Evolutionary conservation across 2,797 vertebrate genomes (phyloP).

Genomic region (Lagocephalus sceleratus): DNA sequence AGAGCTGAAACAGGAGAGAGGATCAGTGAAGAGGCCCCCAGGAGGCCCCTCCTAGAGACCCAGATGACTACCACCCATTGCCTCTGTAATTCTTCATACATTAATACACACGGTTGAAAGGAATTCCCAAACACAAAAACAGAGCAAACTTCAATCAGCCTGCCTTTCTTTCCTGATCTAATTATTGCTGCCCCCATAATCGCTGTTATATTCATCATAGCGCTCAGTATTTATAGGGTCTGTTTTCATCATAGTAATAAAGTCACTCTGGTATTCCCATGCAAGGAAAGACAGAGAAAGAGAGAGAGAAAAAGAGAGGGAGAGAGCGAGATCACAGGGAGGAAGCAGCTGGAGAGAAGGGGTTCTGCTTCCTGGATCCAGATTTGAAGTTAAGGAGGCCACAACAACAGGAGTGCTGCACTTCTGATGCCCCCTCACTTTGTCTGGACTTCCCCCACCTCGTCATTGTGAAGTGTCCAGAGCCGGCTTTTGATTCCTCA

Average conservation of each 20-base stretch:
- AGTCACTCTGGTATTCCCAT: slow-evolving; percentile 79
- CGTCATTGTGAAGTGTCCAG: slow-evolving; percentile 19
- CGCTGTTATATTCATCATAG: slow-evolving; percentile 84
- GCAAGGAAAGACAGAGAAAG: slow-evolving; percentile 43
- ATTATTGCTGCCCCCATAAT: slow-evolving; percentile 79
- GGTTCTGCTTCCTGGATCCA: slow-evolving; percentile 47
- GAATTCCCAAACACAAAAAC: slow-evolving; percentile 77
- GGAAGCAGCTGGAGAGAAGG: slow-evolving; percentile 39
- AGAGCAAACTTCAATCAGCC: slow-evolving; percentile 75
- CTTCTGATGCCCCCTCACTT: slow-evolving; percentile 77
- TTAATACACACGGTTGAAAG: slow-evolving; percentile 74
- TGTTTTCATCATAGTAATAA: slow-evolving; percentile 84
- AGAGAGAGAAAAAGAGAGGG: slow-evolving; percentile 22
- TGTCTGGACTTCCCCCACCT: slow-evolving; percentile 74
- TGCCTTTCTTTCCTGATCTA: slow-evolving; percentile 74
- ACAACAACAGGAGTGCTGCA: slow-evolving; percentile 47
- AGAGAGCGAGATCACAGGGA: slow-evolving; percentile 7
- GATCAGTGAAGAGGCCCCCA: slow-evolving; percentile 64
- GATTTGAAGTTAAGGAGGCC: slow-evolving; percentile 75
- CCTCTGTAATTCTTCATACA: slow-evolving; percentile 74
- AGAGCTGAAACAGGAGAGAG: slow-evolving; percentile 58
- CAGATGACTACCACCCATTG: slow-evolving; percentile 68
- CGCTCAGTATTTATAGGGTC: slow-evolving; percentile 81
- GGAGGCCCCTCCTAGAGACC: slow-evolving; percentile 59
- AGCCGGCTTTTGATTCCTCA: slow-evolving; percentile 60